Base-by-base conservation (phyloP, 2,888 invertebrate genomes). In the Morpho helenor region DNA sequence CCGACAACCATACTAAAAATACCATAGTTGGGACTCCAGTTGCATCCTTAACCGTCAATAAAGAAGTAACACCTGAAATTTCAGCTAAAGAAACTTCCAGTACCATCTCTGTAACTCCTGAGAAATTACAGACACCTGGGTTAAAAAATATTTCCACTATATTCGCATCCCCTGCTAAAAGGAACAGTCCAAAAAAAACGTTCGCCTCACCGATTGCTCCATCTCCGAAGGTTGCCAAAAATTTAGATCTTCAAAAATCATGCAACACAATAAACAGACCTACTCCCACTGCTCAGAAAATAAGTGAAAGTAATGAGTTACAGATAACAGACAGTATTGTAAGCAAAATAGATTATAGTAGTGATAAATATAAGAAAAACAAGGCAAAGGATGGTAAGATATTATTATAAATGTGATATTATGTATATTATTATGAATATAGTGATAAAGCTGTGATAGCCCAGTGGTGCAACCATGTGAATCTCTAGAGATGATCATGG, bases 351-450 rank as follows among this genome's bases (percentile, higher is more conserved):
- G 66, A 65, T 43, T 66, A 71, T 59, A 60, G 67, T 59, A 60
- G 67, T 39, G 63, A 51, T 43, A 58, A 53, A 10, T 60, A 56
- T 45, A 63, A 57, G 64, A 69, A 62, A 55, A 71, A 60, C 68
- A 70, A 72, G 68, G 57, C 71, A 41, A 64, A 68, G 49, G 77
- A 82, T 73, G 83, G 85, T 84, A 74, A 60, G 64, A 49, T n/a
- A 49, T 53, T 44, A 42, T 7, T 51, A 23, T 47, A 0, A 40
- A 8, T 41, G 41, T 41, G 23, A 31, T 8, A 47, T 39, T 39
- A 39, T 7, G 10, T 23, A n/a, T 23, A 9, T 51, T n/a, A 39
- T 39, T n/a, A 31, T 49, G 31, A 31, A 31, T 39, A 5, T 31
- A 40, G n/a, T 40, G 16, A 16, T 16, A 16, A n/a, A n/a, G n/a